These are phyloP conservation scores for Hemibagrus guttatus DNA, from an alignment of 2,797 vertebrate species.

Conservation along the genomic window DNA sequence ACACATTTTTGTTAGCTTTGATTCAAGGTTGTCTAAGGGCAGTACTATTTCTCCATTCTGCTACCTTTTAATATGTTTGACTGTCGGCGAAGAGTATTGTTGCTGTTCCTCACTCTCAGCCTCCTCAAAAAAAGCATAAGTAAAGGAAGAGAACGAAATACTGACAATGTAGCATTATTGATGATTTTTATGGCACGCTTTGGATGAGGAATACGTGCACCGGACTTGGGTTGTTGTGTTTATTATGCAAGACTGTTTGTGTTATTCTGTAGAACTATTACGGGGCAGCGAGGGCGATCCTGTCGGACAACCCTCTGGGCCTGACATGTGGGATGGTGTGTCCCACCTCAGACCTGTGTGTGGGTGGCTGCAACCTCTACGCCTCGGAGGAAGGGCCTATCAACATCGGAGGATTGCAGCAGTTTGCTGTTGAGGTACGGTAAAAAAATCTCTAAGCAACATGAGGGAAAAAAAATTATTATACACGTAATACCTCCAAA, in stretches of 20 bases:
- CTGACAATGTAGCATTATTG: neutral
- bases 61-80: slow-evolving; percentile 4
- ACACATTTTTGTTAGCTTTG: slow-evolving; percentile 32
- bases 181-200: neutral
- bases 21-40: slow-evolving; percentile 53
- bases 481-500: neutral
- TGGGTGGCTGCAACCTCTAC: slow-evolving; percentile 92
- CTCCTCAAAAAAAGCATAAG: neutral
- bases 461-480: neutral
- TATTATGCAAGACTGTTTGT: slow-evolving; percentile 18
- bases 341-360: slow-evolving; percentile 94
- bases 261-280: slow-evolving; percentile 74
- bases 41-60: slow-evolving; percentile 17
- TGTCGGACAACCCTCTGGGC: slow-evolving; percentile 96
- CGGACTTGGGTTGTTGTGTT: neutral
- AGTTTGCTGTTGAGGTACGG: slow-evolving; percentile 91
- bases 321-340: slow-evolving; percentile 94
- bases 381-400: slow-evolving; percentile 93
- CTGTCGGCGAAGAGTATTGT: slow-evolving; percentile 8
- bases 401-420: slow-evolving; percentile 94
- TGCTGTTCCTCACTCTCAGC: neutral
- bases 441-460: neutral
- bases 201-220: neutral
- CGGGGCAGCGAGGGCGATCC: slow-evolving; percentile 87
- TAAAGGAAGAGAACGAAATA: neutral